phyloP scores from a whole-genome alignment of 2,797 vertebrate species.

The Tragelaphus oryx region DNA sequence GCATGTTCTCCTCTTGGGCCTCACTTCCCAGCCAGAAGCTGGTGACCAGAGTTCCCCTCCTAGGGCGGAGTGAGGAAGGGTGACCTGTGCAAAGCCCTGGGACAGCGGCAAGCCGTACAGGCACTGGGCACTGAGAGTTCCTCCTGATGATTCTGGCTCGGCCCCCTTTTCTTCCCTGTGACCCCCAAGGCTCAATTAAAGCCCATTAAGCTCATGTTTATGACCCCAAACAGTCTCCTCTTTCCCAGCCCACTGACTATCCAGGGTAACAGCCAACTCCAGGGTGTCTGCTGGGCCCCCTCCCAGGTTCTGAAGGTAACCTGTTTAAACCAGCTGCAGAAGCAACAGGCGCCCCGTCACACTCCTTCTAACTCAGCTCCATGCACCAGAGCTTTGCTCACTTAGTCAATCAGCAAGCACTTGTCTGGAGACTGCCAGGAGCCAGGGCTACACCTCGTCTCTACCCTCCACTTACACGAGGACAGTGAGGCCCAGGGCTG shows the following conservation, averaged over 20 bases:
- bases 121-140: not conserved
- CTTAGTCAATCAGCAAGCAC: fast-evolving
- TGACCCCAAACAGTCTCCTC: not conserved
- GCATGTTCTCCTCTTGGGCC: not conserved
- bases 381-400: fast-evolving
- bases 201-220: not conserved
- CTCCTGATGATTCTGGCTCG: fast-evolving
- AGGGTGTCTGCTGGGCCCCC: fast-evolving
- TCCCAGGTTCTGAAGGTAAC: no score
- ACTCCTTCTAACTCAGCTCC: not conserved
- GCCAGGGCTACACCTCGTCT: fast-evolving
- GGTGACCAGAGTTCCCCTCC: not conserved
- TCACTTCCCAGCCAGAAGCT: fast-evolving
- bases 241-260: not conserved
- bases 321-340: not conserved
- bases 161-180: fast-evolving
- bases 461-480: fast-evolving
- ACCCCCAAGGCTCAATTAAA: fast-evolving
- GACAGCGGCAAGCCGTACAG: not conserved
- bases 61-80: not conserved
- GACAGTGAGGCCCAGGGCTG: fast-evolving
- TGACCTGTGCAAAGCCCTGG: fast-evolving
- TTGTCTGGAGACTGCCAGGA: fast-evolving
- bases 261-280: not conserved
- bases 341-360: fast-evolving